Percentiles rank a stretch among this genome's conserved stretches.
These are phyloP conservation scores for Strongylocentrotus purpuratus DNA, from an alignment of 35 echinoderm and acorn worm genomes.

Conservation along the genomic window DNA sequence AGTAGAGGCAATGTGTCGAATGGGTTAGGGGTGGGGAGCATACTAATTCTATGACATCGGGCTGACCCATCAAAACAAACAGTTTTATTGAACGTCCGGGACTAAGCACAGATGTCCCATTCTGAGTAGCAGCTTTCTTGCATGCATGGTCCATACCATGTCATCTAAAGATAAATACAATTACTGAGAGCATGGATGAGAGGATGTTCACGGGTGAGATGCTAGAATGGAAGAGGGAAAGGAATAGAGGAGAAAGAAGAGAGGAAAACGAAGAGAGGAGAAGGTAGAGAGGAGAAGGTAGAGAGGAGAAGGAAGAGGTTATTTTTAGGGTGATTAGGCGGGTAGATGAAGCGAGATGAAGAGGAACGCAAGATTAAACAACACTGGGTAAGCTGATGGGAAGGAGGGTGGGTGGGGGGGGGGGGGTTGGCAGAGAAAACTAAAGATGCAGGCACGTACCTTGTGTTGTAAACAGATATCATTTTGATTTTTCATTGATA, in stretches of 20 bases:
- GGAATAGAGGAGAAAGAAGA: background rate
- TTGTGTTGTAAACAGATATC: background rate
- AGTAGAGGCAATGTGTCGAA: background rate
- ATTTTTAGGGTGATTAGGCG: slow-evolving; percentile 33
- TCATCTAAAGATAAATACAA: slow-evolving; percentile 27
- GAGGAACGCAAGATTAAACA: slow-evolving; percentile 21
- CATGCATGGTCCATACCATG: background rate
- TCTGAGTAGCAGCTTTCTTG: background rate
- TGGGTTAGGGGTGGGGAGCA: background rate
- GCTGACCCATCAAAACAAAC: background rate
- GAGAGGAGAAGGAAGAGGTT: background rate
- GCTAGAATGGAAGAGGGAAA: background rate
- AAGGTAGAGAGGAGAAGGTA: background rate
- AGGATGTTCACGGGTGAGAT: background rate
- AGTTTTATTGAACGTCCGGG: background rate
- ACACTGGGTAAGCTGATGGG: background rate
- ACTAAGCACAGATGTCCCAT: background rate
- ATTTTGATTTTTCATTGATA: background rate
- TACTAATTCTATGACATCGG: background rate
- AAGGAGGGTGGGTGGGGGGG: background rate
- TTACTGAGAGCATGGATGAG: slow-evolving; percentile 3
- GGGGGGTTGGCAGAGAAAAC: background rate
- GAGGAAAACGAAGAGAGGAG: background rate
- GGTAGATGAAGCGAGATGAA: slow-evolving; percentile 24
- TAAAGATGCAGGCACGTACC: background rate